A percentile compares a stretch with the other conserved stretches of the same genome.
These are phyloP conservation scores for Arctopsyche grandis DNA, from an alignment of 1,140 invertebrate species.

Conservation along the genomic window DNA sequence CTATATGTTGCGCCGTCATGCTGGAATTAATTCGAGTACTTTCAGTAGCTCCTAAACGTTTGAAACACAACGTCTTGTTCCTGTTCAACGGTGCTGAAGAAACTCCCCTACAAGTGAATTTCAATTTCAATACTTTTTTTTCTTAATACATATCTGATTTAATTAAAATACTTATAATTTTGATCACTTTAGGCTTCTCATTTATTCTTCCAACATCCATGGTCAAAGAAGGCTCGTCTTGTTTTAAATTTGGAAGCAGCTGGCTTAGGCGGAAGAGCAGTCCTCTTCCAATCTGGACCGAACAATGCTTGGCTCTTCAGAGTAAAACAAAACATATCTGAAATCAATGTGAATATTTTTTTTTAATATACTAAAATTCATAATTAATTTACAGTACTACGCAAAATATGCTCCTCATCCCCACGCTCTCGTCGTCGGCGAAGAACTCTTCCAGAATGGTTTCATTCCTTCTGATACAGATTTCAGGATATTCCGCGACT, in stretches of 20 bases:
- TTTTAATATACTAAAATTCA: slow-evolving; percentile 43
- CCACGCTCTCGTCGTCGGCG: slow-evolving; percentile 73
- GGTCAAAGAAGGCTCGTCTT: slow-evolving; percentile 71
- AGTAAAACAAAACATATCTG: slow-evolving; percentile 44
- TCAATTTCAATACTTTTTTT: not conserved
- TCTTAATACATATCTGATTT: not conserved
- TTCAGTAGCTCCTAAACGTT: slow-evolving; percentile 64
- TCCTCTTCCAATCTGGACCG: slow-evolving; percentile 78
- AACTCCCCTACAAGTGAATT: slow-evolving; percentile 66
- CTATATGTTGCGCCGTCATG: slow-evolving; percentile 79
- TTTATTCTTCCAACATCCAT: slow-evolving; percentile 81
- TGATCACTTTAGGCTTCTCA: slow-evolving; percentile 71
- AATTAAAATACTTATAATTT: not conserved
- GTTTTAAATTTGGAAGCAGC: slow-evolving; percentile 83
- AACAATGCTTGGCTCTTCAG: slow-evolving; percentile 71
- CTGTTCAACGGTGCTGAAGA: slow-evolving; percentile 86
- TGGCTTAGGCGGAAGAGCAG: slow-evolving; percentile 80
- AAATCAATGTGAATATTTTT: slow-evolving; percentile 31
- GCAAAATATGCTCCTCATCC: slow-evolving; percentile 70
- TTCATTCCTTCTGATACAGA: slow-evolving; percentile 83
- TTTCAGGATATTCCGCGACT: slow-evolving; percentile 80
- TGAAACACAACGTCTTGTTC: slow-evolving; percentile 75
- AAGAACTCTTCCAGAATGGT: slow-evolving; percentile 81
- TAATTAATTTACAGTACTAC: slow-evolving; percentile 65
- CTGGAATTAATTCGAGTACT: slow-evolving; percentile 75